These are phyloP conservation scores for Tigriopus californicus DNA, from an alignment of 2,888 invertebrate genomes.

Conservation along the genomic window DNA sequence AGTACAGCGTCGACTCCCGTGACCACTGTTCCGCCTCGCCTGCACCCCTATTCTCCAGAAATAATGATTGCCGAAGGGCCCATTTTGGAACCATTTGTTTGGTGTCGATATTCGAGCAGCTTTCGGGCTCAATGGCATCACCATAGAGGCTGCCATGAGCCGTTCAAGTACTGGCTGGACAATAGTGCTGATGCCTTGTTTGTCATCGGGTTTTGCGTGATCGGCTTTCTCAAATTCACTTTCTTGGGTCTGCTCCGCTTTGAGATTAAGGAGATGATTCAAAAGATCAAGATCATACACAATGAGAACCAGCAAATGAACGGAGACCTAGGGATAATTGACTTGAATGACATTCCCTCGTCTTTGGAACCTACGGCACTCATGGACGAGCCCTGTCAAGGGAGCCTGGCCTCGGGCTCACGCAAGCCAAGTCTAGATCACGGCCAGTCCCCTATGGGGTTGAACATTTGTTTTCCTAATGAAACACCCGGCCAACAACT, in stretches of 20 bases:
- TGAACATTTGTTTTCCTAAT: no score
- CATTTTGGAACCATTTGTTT: not conserved
- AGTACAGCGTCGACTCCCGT: no score
- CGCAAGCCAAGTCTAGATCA: no score
- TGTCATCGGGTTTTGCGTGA: constrained; percentile 62
- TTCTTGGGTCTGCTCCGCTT: constrained; percentile 61
- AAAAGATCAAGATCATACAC: constrained; percentile 61
- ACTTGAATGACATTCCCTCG: no score
- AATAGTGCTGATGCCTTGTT: constrained; percentile 58
- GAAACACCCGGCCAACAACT: no score
- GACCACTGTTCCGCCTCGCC: no score
- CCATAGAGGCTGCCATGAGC: constrained; percentile 47
- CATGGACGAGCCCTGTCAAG: no score
- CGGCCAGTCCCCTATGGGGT: no score
- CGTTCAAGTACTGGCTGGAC: constrained; percentile 50
- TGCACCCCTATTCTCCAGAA: no score
- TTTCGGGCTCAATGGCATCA: constrained; percentile 16
- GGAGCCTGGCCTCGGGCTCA: no score
- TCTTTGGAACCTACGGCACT: no score
- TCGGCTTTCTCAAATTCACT: constrained; percentile 70
- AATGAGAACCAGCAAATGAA: constrained; percentile 31
- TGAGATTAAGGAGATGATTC: constrained; percentile 77
- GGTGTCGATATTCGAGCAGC: constrained; percentile 2
- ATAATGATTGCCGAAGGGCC: not conserved
- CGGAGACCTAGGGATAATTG: not conserved